Percentiles rank a stretch among this genome's conserved stretches.
Evolutionary conservation across 2,797 vertebrate genomes (phyloP).

Genomic region (Microctenopoma stevenorrisi): DNA sequence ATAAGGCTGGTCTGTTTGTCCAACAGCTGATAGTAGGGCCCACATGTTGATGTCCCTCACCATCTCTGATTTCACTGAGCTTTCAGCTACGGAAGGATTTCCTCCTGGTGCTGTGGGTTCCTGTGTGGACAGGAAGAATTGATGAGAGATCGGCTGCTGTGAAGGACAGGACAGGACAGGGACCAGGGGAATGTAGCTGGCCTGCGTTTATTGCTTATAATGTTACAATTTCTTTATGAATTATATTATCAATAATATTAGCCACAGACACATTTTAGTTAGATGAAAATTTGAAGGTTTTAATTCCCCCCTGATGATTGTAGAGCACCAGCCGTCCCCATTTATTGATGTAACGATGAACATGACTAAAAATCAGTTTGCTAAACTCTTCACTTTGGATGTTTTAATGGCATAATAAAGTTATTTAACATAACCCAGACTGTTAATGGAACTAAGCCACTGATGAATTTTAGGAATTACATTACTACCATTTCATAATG

Average conservation of each 20-base stretch:
- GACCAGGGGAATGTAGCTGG: conserved; percentile 17
- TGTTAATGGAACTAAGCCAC: background rate
- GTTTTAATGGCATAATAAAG: background rate
- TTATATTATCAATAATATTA: background rate
- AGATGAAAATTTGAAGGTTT: background rate
- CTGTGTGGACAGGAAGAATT: conserved; percentile 80
- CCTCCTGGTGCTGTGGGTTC: conserved; percentile 78
- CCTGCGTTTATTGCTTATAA: conserved; percentile 23
- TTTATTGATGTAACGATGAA: background rate
- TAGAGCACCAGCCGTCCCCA: background rate
- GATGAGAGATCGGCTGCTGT: conserved; percentile 71
- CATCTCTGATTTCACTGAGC: conserved; percentile 56
- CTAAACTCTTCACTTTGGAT: background rate
- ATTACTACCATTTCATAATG: conserved; percentile 1
- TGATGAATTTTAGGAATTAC: background rate
- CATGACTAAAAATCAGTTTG: background rate
- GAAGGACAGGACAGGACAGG: conserved; percentile 34
- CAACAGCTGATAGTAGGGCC: conserved; percentile 66
- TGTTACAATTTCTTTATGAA: conserved; percentile 2
- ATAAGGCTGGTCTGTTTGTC: conserved; percentile 78
- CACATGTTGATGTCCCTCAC: conserved; percentile 42
- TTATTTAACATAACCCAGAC: background rate
- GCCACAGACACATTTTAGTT: background rate
- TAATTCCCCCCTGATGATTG: background rate
- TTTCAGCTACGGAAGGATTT: conserved; percentile 81